Conservation (phyloP, 92 coral and sea anemone species). For the Pocillopora meandrina region DNA sequence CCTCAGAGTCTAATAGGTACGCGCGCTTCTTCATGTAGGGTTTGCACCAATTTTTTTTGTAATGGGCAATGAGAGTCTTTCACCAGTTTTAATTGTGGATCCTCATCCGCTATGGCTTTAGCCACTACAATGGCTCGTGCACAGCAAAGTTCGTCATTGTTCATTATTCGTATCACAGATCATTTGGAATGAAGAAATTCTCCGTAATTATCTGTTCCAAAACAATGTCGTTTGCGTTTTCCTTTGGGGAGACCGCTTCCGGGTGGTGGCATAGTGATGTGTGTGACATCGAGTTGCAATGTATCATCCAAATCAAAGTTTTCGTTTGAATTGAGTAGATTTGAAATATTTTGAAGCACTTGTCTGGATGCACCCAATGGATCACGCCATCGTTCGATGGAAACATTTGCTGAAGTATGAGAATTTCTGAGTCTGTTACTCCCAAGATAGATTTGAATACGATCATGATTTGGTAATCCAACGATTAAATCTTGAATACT, state of each 20-base stretch:
- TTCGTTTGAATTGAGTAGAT: background rate
- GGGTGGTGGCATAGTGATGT: too few species aligned
- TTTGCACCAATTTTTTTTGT: conserved; percentile 18
- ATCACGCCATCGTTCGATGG: background rate
- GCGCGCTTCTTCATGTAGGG: conserved; percentile 21
- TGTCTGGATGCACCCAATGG: background rate
- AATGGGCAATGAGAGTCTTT: background rate
- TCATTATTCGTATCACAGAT: conserved; percentile 35
- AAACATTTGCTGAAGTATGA: background rate
- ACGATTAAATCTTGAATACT: background rate
- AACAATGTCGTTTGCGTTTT: too few species aligned
- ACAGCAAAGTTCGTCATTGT: conserved; percentile 47
- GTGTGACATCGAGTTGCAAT: background rate
- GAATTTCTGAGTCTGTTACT: background rate
- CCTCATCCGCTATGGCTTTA: conserved; percentile 32
- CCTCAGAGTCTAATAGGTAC: conserved; percentile 21
- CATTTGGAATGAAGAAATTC: background rate
- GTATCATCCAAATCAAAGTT: background rate
- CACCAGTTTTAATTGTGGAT: conserved; percentile 12
- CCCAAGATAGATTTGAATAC: background rate
- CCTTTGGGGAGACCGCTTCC: too few species aligned
- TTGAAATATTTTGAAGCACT: background rate
- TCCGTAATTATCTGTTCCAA: too few species aligned
- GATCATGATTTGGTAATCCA: background rate
- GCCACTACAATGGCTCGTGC: conserved; percentile 54